Evolutionary conservation across 2,888 invertebrate genomes (phyloP).

Genomic region (Tachina fera): DNA sequence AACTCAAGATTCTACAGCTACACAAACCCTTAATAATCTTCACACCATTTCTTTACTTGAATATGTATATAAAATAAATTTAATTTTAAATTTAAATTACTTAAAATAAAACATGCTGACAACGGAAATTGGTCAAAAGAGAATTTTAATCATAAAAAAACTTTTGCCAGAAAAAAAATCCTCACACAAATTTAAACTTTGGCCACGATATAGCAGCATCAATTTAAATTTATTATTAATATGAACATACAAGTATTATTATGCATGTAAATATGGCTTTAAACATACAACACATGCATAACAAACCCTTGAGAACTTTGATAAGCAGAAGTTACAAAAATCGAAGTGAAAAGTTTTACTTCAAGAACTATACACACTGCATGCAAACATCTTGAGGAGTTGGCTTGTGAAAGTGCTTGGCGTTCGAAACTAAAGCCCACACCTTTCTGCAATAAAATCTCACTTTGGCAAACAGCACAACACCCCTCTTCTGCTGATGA

Average conservation of each 20-base stretch:
- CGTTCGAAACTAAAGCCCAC: constrained; percentile 43
- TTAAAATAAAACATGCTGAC: constrained; percentile 32
- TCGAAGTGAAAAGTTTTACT: neutral
- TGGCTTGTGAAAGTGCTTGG: constrained; percentile 61
- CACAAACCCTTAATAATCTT: neutral
- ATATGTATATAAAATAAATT: neutral
- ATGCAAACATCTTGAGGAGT: constrained; percentile 15
- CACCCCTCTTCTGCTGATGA: constrained; percentile 32
- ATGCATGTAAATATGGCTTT: constrained; percentile 28
- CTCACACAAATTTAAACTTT: constrained; percentile 17
- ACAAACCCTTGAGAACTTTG: constrained; percentile 46
- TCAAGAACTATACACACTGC: constrained; percentile 14
- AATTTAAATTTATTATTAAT: constrained; percentile 13
- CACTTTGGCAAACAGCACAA: constrained; percentile 22
- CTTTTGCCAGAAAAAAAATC: neutral
- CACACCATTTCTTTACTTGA: neutral
- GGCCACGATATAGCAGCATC: constrained; percentile 7
- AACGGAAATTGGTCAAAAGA: constrained; percentile 18
- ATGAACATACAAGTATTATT: neutral
- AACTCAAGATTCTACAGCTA: neutral
- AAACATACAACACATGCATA: constrained; percentile 18
- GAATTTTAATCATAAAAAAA: constrained; percentile 5
- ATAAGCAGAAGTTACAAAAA: constrained; percentile 44
- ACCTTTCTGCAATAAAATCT: constrained; percentile 43
- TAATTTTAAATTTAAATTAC: neutral